These are phyloP conservation scores for Aspidapion aeneum DNA, from an alignment of 2,888 invertebrate genomes.

Conservation along the genomic window DNA sequence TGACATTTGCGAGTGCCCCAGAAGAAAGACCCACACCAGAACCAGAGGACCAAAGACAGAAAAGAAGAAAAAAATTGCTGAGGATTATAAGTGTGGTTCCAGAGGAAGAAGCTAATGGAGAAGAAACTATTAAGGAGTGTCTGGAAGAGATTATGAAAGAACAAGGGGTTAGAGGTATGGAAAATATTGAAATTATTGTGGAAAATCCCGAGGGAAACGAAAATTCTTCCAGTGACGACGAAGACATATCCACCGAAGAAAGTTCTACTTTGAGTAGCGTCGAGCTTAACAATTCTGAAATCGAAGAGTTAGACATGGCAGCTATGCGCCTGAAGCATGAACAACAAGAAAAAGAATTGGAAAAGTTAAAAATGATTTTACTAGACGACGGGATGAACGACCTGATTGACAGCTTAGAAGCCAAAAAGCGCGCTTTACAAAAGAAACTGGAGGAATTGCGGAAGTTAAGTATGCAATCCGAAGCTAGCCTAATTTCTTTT, in stretches of 20 bases:
- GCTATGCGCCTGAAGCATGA: constrained; percentile 37
- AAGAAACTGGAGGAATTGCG: constrained; percentile 45
- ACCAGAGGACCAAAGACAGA: constrained; percentile 35
- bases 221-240: constrained; percentile 14
- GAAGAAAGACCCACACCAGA: constrained; percentile 43
- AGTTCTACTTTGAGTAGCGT: constrained; percentile 29
- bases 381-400: constrained; percentile 46
- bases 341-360: constrained; percentile 37
- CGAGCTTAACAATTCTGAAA: constrained; percentile 36
- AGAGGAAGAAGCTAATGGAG: constrained; percentile 22
- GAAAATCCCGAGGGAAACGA: constrained; percentile 24
- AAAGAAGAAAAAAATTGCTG: constrained; percentile 28
- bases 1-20: constrained; percentile 44
- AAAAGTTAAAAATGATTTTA: constrained; percentile 36
- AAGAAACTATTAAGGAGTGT: constrained; percentile 23
- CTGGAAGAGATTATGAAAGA: constrained; percentile 27
- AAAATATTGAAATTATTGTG: constrained; percentile 28
- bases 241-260: constrained; percentile 27
- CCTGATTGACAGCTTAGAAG: constrained; percentile 42
- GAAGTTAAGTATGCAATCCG: constrained; percentile 38
- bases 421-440: constrained; percentile 42
- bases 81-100: constrained; percentile 24
- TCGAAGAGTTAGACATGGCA: constrained; percentile 38
- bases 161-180: constrained; percentile 20
- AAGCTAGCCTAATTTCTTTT: constrained; percentile 43